Base-by-base conservation (phyloP, 2,113 vertebrate species). In the Indri indri region DNA sequence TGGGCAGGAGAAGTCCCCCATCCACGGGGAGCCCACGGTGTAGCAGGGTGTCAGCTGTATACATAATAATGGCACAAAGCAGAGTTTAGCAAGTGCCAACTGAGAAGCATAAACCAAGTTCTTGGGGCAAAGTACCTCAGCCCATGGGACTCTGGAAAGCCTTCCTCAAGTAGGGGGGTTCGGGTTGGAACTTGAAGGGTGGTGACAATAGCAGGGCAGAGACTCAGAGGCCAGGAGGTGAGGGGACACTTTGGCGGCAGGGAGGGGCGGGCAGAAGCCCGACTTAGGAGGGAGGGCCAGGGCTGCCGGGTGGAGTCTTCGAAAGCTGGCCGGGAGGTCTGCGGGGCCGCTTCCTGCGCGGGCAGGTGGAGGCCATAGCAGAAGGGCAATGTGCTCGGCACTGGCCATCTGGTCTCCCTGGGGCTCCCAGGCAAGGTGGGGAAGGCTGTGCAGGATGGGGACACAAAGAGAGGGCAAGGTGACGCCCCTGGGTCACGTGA, bases 31-130 rank as follows among this genome's bases (percentile, higher is more conserved):
- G 54, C 23, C 63, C 47, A 40, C 10, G n/a, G 54, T 37, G 74
- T 6, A 8, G 73, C 2, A 8, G 0, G 11, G 3, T 11, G 9
- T 8, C 3, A 32, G 37, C 47, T 42, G 37, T 0, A 34, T 20
- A 65, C 10, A 37, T 8, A 63, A 25, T 13, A 23, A 34, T 20
- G 18, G 42, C 22, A 50, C 18, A 45, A 45, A 6, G 50, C 22
- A 57, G n/a, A 71, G 54, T 30, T 68, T 50, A n/a, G 27, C 23
- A 11, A 45, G 65, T 27, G 74, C 37, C 40, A 1, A 5, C 37
- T 34, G 47, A 74, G n/a, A 91, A 47, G 25, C 50, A 42, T 30
- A 42, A 50, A 6, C 17, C 3, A 32, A 74, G 34, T 10, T 8
- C 52, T 42, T 16, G 42, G 71, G 34, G 11, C 34, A 77, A 86